phyloP scores from a whole-genome alignment of 2,113 vertebrate genomes.

The Philantomba maxwellii region DNA sequence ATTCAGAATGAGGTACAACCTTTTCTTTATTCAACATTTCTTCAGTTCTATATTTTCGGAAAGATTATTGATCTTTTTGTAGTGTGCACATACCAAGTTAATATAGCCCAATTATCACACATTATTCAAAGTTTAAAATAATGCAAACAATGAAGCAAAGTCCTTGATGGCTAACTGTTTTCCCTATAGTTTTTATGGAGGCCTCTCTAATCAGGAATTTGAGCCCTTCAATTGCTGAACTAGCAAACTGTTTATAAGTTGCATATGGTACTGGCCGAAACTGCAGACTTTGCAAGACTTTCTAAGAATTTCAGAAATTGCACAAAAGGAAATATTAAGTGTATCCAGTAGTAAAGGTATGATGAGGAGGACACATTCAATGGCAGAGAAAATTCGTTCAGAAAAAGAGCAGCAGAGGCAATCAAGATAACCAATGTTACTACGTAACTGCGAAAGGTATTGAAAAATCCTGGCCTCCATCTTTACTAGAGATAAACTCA shows the following conservation, averaged over 20 bases:
- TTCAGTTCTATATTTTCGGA: not conserved
- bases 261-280: slow-evolving; percentile 43
- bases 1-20: not conserved
- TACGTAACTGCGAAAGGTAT: slow-evolving; percentile 51
- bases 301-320: slow-evolving; percentile 64
- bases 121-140: not conserved
- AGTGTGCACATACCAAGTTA: not conserved
- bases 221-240: slow-evolving; percentile 66
- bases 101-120: not conserved
- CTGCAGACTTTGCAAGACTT: slow-evolving; percentile 71
- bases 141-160: not conserved
- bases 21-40: not conserved
- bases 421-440: slow-evolving; percentile 71
- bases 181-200: not conserved
- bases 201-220: slow-evolving; percentile 52
- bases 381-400: slow-evolving; percentile 54
- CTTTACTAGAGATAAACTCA: slow-evolving; percentile 69
- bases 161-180: not conserved
- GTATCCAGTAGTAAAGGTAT: slow-evolving; percentile 66
- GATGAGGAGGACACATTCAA: slow-evolving; percentile 64
- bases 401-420: slow-evolving; percentile 62
- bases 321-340: slow-evolving; percentile 70
- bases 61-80: not conserved
- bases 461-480: slow-evolving; percentile 64
- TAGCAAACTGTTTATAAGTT: slow-evolving; percentile 64